Conservation (phyloP, 92 coral and sea anemone genomes). For the Paramuricea clavata region DNA sequence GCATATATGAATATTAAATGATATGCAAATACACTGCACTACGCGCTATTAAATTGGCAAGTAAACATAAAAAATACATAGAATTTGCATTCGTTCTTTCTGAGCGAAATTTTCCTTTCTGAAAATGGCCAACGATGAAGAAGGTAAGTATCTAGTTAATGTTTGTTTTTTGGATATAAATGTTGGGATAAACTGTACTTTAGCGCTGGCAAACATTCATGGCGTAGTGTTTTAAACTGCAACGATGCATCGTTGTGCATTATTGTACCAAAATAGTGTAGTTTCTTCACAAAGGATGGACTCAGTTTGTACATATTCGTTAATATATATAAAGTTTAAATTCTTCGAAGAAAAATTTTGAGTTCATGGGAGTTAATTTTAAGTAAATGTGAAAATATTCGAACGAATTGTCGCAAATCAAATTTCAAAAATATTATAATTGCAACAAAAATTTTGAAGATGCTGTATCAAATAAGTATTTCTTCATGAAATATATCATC, state of each 20-base stretch:
- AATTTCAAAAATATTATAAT: neutral
- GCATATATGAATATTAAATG: conserved; percentile 4
- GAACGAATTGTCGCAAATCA: neutral
- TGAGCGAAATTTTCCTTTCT: neutral
- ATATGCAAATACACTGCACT: conserved; percentile 1
- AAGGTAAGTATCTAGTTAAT: neutral
- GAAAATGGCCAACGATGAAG: conserved; percentile 6
- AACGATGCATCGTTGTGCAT: neutral
- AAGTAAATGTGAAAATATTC: neutral
- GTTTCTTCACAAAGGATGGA: neutral
- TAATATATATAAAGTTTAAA: neutral
- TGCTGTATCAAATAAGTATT: neutral
- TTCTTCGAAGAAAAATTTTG: neutral
- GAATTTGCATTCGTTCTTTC: neutral
- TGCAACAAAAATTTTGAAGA: neutral
- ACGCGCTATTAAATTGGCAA: no score
- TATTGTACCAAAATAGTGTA: neutral
- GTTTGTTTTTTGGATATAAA: neutral
- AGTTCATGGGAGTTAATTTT: neutral
- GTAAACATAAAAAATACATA: neutral
- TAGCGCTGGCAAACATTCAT: no score
- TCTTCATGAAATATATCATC: no score
- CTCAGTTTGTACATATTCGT: neutral
- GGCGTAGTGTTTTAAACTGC: no score
- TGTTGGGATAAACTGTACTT: neutral